Conservation (phyloP, 2,797 vertebrate species). For the Halcyon badia region DNA sequence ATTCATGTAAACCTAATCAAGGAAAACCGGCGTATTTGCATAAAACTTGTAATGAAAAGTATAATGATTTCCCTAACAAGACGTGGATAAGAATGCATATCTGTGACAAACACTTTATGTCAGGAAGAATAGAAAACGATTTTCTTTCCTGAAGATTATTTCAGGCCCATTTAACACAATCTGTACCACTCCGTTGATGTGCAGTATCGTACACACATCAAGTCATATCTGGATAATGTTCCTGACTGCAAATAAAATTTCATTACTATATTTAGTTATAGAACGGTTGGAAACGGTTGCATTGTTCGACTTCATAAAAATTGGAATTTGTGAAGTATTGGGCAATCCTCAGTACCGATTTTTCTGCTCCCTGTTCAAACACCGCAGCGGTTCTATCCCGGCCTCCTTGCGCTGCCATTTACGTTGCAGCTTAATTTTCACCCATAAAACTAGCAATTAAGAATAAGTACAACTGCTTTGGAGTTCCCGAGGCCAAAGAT, state of each 20-base stretch:
- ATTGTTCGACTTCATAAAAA: constrained; percentile 68
- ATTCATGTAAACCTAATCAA: constrained; percentile 79
- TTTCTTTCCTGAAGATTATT: constrained; percentile 88
- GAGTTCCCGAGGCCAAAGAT: constrained; percentile 61
- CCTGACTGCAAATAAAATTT: constrained; percentile 75
- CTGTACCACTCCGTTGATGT: constrained; percentile 86
- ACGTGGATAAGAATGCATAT: constrained; percentile 66
- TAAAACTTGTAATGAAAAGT: constrained; percentile 79
- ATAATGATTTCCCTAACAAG: constrained; percentile 79
- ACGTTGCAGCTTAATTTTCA: constrained; percentile 32
- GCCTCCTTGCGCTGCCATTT: background rate
- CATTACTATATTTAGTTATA: constrained; percentile 77
- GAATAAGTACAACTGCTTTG: constrained; percentile 43
- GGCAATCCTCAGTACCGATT: background rate
- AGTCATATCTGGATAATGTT: constrained; percentile 71
- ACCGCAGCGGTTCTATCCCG: background rate
- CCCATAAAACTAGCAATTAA: constrained; percentile 69
- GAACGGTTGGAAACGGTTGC: constrained; percentile 48
- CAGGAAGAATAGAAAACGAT: constrained; percentile 82
- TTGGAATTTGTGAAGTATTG: constrained; percentile 1
- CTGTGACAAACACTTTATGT: constrained; percentile 82
- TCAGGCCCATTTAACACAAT: constrained; percentile 94
- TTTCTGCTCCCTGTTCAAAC: background rate
- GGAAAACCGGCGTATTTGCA: constrained; percentile 75
- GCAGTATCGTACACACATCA: constrained; percentile 71